Evolutionary conservation across 2,888 invertebrate genomes (phyloP).

Genomic region (Tyria jacobaeae): DNA sequence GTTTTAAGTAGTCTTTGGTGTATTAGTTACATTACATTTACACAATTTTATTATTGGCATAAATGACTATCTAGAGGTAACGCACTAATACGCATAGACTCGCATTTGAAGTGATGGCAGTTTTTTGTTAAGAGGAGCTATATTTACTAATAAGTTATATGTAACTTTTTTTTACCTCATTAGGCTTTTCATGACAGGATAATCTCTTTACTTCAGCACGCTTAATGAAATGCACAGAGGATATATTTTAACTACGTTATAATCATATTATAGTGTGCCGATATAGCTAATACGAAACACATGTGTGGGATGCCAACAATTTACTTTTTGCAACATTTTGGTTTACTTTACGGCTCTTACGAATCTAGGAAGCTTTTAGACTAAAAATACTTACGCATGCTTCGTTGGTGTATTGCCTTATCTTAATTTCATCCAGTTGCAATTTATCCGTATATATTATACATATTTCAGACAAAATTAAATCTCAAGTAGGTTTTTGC

Average conservation of each 20-base stretch:
- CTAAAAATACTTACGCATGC: slow-evolving; percentile 7
- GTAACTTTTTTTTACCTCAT: too few relatives aligned
- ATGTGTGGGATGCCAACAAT: too few relatives aligned
- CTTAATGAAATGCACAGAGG: background rate
- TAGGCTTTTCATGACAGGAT: too few relatives aligned
- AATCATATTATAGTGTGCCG: background rate
- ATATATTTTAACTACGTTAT: background rate
- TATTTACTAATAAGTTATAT: background rate
- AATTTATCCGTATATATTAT: background rate
- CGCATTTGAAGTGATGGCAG: background rate
- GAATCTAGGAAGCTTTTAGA: slow-evolving; percentile 5
- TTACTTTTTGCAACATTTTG: background rate
- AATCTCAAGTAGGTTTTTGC: background rate
- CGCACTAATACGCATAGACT: background rate
- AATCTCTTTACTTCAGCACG: slow-evolving; percentile 6
- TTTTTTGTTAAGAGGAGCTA: too few relatives aligned
- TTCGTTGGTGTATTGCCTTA: slow-evolving; percentile 6
- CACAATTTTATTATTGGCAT: too few relatives aligned
- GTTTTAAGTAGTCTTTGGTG: too few relatives aligned
- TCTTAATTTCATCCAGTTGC: background rate
- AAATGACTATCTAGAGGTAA: background rate
- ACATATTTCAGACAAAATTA: too few relatives aligned
- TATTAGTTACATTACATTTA: too few relatives aligned
- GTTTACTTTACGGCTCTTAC: background rate
- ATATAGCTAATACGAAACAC: background rate